Evolutionary conservation across 2,888 invertebrate species (phyloP), one percentile per base, ranked within the genome.

Genomic region (Dermolepida albohirtum): DNA sequence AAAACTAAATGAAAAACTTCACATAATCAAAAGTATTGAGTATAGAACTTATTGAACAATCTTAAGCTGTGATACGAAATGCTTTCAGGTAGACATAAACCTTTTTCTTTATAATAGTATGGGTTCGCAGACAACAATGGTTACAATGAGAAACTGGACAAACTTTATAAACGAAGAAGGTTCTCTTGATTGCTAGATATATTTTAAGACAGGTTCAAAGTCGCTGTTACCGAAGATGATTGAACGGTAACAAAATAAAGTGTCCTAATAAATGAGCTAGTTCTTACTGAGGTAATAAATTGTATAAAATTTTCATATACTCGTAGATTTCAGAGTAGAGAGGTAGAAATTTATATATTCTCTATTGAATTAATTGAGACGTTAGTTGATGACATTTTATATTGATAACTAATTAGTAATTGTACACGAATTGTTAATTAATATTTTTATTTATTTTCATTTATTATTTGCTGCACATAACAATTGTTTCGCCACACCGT

Each of bases 41-140:
- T 22, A 27, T 8, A 50, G 5, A 50, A 16, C 10, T 44, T 59
- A 47, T 44, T 12, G 47, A 47, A 29, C 59, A 44, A 59, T 59
- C 34, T 59, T 44, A 34, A 43, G 14, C 12, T 59, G 44, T 29
- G 27, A 44, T 22, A 27, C n/a, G 41, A 41, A 44, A 43, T 44
- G 8, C 59, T 59, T 44, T 44, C 59, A 59, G 59, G 59, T 59
- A 59, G 29, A 47, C 43, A 59, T 59, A 44, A 12, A 59, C 59
- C 59, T 59, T 57, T 34, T 59, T 59, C 59, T 14, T 59, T 14
- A 47, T 34, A 59, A 59, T 44, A 44, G 44, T 14, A 29, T 44
- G 27, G 44, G 44, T 12, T 34, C 29, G 29, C 59, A 44, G 44
- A 44, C 44, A 59, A 59, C 59, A 59, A 59, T 59, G 29, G 43